A percentile compares a stretch with the other conserved stretches of the same genome.
These are phyloP conservation scores for Datnioides undecimradiatus DNA, from an alignment of 2,113 vertebrate species.

Conservation along the genomic window DNA sequence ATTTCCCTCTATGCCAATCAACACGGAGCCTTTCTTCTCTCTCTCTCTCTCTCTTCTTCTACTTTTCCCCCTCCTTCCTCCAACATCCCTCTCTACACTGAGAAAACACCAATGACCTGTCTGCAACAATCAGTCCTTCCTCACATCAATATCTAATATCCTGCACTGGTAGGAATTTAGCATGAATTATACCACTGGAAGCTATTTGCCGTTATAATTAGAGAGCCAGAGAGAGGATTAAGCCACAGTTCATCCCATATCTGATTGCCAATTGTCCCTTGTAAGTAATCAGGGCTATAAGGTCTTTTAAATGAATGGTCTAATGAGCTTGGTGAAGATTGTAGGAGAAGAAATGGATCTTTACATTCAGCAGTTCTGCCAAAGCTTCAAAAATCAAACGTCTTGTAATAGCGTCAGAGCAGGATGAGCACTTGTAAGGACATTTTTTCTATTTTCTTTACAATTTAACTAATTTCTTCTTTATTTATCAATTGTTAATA, in stretches of 20 bases:
- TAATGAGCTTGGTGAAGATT: conserved; percentile 33
- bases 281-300: conserved; percentile 44
- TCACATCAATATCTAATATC: conserved; percentile 53
- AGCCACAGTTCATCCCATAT: conserved; percentile 43
- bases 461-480: background rate
- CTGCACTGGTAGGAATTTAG: conserved; percentile 26
- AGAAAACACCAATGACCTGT: conserved; percentile 44
- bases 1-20: conserved; percentile 49
- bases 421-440: background rate
- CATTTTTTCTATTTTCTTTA: background rate
- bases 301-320: conserved; percentile 49
- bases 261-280: conserved; percentile 54
- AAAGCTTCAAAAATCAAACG: conserved; percentile 3
- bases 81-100: conserved; percentile 6
- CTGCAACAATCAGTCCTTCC: conserved; percentile 49
- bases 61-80: background rate
- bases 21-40: background rate
- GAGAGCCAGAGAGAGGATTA: conserved; percentile 41
- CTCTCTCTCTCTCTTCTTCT: background rate
- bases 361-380: background rate
- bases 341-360: conserved; percentile 2
- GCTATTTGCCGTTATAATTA: conserved; percentile 62
- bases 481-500: background rate
- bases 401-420: background rate
- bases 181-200: conserved; percentile 37